Base-by-base conservation (phyloP, 2,797 vertebrate genomes). In the Mallotus villosus region DNA sequence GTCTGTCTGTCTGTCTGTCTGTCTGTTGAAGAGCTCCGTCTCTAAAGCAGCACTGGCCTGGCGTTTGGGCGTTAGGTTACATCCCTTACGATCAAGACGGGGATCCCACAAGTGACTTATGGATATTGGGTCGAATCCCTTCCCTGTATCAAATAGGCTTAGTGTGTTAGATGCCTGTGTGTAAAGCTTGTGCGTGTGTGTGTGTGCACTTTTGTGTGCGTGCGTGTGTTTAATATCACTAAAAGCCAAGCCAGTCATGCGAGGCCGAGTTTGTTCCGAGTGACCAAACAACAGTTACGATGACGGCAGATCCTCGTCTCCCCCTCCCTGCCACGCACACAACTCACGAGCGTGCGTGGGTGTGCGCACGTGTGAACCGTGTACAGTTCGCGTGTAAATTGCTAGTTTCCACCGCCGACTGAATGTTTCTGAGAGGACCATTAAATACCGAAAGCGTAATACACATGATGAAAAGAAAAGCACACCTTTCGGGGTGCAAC, bases 221-320 rank as follows among this genome's bases (percentile, higher is more conserved):
- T 24, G 29, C 34, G 53, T 41, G 27, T 59, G 32, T 68, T 68
- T 32, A 55, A 67, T 27, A 65, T 41, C 63, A 5, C 3, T 66
- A 49, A 49, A 65, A 65, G 37, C 63, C 24, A 22, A 65, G 21
- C 9, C 63, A 65, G n/a, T 46, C 34, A 16, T 65, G 63, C 63
- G 24, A 41, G 24, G 12, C 12, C 2, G 11, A 34, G 12, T 41
- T 41, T 64, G 7, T 66, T 41, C 41, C 21, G 51, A 49, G 17
- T 24, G 37, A 24, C 41, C 46, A 65, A 12, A 49, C 21, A 49
- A 25, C 21, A 49, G 62, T 17, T 12, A 32, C 12, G 32, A 16
- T 19, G 19, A 8, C 16, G 5, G 14, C 62, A 34, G 27, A 63
- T 3, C 22, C 21, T 51, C 57, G 5, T 5, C 57, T 11, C 9